Evolutionary conservation across 2,888 invertebrate species (phyloP).

Genomic region (Tenthredo mesomela): DNA sequence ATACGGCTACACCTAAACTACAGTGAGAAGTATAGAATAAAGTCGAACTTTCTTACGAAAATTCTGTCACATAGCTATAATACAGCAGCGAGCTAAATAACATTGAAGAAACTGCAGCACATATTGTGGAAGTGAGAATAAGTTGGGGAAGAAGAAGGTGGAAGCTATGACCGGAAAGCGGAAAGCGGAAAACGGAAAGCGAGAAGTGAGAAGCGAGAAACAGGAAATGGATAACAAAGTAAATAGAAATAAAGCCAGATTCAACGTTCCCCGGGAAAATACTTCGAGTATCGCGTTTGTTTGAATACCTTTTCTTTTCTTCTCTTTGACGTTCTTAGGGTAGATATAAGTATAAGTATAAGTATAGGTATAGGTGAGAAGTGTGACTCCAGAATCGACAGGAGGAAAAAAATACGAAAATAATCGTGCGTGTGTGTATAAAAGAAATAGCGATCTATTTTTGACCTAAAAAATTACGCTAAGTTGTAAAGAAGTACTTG

Average conservation of each 20-base stretch:
- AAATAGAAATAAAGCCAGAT: constrained; percentile 5
- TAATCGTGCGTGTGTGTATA: too few relatives aligned
- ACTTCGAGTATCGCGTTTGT: not conserved
- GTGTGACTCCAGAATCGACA: too few relatives aligned
- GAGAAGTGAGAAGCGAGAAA: constrained; percentile 6
- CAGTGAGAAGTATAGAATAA: not conserved
- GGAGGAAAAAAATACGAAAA: too few relatives aligned
- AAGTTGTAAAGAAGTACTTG: too few relatives aligned
- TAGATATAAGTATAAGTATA: too few relatives aligned
- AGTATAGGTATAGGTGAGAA: too few relatives aligned
- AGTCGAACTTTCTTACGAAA: not conserved
- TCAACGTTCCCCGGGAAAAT: not conserved
- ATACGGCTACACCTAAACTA: not conserved
- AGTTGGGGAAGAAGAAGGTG: not conserved
- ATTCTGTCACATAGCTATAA: not conserved
- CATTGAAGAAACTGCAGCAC: not conserved
- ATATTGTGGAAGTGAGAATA: not conserved
- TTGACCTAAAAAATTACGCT: too few relatives aligned
- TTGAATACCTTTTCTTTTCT: not conserved
- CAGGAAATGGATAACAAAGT: constrained; percentile 35
- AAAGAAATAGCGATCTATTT: too few relatives aligned
- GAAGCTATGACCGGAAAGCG: not conserved
- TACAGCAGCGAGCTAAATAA: not conserved
- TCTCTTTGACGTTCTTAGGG: too few relatives aligned
- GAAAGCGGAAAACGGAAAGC: not conserved